Base-by-base conservation (phyloP, 1,140 invertebrate genomes). In the Drosophila watanabei region DNA sequence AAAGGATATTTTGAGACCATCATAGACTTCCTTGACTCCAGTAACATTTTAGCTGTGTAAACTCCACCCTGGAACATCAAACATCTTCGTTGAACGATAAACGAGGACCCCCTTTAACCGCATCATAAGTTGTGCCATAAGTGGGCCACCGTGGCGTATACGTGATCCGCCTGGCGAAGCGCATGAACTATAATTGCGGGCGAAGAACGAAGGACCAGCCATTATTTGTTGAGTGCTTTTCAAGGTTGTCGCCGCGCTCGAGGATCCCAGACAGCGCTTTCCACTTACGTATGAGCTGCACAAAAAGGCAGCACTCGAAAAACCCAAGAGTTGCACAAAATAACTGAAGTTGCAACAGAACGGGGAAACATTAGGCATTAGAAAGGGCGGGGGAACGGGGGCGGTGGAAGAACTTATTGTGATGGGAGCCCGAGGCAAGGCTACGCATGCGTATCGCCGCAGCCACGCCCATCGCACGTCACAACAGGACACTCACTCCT, bases 151-250 rank as follows among this genome's bases (percentile, higher is more conserved):
- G 20, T 30, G 33, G 56, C 37, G 66, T 30, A 45, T 60, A 85
- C 75, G 79, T 82, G 64, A 87, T 60, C 20, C 75, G 64, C 41
- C 52, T 59, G 11, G 30, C 61, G 46, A 39, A 60, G 45, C 43
- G 35, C 10, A 30, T 46, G 49, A 73, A 51, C 45, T 71, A 73
- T 81, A 84, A 88, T 88, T 88, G 70, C 62, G 58, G 33, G 51
- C 41, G 46, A 66, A 61, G 76, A 49, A 64, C 63, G 61, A 51
- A 45, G 56, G 35, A 57, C 35, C 61, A n/a, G n/a, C 60, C 48
- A 68, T 84, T 89, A 89, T 85, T 84, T 88, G 72, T 71, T 88
- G 78, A 88, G 84, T 88, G 84, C 84, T 75, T 79, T 81, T 89
- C 84, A 88, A 85, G 84, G 85, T 81, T 88, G 69, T 56, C 69